phyloP scores from a whole-genome alignment of 2,113 vertebrate species.

The Erythrolamprus reginae region DNA sequence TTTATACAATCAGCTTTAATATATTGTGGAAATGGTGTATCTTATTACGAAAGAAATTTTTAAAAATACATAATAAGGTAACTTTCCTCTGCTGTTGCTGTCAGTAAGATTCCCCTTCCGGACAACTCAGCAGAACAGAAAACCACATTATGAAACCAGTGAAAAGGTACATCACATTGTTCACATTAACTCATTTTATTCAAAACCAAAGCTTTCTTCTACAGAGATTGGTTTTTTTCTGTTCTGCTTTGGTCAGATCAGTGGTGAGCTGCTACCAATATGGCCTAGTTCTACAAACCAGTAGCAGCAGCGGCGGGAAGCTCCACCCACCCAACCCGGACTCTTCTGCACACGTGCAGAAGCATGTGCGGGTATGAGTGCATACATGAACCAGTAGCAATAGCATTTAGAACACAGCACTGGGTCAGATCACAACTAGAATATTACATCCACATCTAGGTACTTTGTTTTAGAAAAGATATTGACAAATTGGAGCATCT shows the following conservation, averaged over 20 bases:
- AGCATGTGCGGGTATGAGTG: too few relatives aligned
- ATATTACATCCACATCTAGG: background rate
- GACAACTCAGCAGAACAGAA: background rate
- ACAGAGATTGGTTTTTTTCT: background rate
- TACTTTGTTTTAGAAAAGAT: background rate
- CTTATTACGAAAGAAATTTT: background rate
- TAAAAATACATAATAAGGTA: background rate
- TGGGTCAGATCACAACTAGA: background rate
- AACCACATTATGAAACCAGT: background rate
- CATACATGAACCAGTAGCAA: too few relatives aligned
- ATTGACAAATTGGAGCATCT: background rate
- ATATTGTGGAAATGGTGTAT: background rate
- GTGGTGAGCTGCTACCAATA: too few relatives aligned
- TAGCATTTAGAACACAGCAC: too few relatives aligned
- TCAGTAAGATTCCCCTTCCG: background rate
- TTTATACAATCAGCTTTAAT: background rate
- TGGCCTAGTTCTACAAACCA: too few relatives aligned
- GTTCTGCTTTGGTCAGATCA: background rate
- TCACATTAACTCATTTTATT: background rate
- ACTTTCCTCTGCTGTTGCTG: background rate
- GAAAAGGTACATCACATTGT: background rate
- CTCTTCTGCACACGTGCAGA: too few relatives aligned
- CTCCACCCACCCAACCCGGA: too few relatives aligned
- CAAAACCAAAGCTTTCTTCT: background rate
- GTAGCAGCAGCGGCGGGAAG: too few relatives aligned